Evolutionary conservation across 1,140 invertebrate genomes (phyloP), one percentile per base, ranked within the genome.

Genomic region (Aradophagus sp.): DNA sequence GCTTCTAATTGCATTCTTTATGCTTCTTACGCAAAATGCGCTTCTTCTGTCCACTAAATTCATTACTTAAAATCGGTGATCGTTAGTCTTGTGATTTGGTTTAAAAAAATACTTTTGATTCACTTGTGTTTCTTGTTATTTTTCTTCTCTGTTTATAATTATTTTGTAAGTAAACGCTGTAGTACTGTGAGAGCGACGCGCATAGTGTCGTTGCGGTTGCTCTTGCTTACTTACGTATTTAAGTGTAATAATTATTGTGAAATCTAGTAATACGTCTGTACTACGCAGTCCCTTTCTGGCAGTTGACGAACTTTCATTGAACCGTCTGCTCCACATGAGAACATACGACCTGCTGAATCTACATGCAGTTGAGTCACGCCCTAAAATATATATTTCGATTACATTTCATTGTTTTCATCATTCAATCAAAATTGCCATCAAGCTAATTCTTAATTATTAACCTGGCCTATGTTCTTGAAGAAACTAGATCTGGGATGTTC

Each of bases 301-400:
- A 98, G 87, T 80, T 95, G 92, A 67, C 97, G 89, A 75, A 99
- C 93, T 89, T 99, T 99, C 91, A 99, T 95, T 31, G 97, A 98
- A 70, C 97, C 97, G 88, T 99, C 98, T 23, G 97, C 96, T 47
- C 98, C 98, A 84, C 97, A 99, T 1, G 97, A 99, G 87, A 97
- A 99, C 69, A 99, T 86, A 55, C 97, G 90, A 3, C 91, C 91
- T 50, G 90, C 89, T 13, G 91, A 89, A 84, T 98, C 96, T 36
- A 99, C 91, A 74, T 95, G 91, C 35, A 99, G 87, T 86, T 99
- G 97, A 5, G 96, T 97, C 1, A 99, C 97, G 4, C 98, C 97
- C 85, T 86, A 16, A 12, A 56, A 78, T 15, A 44, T 5, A 23
- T 15, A 36, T 47, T 42, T 19, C 8, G 10, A 38, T 38, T 2